A percentile compares a stretch with the other conserved stretches of the same genome.
These are phyloP conservation scores for Macrocentrus cingulum DNA, from an alignment of 1,140 invertebrate species.

Conservation along the genomic window DNA sequence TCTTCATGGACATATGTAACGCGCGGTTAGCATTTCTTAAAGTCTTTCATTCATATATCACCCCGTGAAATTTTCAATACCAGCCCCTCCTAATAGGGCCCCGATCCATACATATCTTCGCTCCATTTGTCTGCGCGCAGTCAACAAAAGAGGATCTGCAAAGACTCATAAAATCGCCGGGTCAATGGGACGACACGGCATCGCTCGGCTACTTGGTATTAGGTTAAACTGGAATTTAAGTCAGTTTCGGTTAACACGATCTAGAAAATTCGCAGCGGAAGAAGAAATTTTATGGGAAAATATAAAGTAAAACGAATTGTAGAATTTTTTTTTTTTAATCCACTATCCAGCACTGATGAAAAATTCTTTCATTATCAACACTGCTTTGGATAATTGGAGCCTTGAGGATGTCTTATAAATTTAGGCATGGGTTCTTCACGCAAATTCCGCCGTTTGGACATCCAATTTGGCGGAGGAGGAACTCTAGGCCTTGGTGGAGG, in stretches of 20 bases:
- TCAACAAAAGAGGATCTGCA: conserved; percentile 6
- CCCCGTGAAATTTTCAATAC: conserved; percentile 12
- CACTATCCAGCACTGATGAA: too few species aligned
- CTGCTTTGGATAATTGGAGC: background rate
- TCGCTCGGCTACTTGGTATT: conserved; percentile 25
- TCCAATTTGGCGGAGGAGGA: conserved; percentile 35
- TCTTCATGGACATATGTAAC: conserved; percentile 2
- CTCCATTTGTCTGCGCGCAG: background rate
- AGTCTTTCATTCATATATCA: background rate
- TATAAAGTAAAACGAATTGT: background rate
- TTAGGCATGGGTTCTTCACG: conserved; percentile 37
- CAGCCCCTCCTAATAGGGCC: too few species aligned
- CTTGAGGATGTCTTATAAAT: conserved; percentile 29
- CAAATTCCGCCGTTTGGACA: conserved; percentile 32
- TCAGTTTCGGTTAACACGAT: conserved; percentile 44
- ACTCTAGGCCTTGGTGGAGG: conserved; percentile 28
- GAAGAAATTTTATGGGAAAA: conserved; percentile 48
- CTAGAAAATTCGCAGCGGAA: conserved; percentile 31
- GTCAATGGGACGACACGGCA: conserved; percentile 14
- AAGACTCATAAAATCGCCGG: conserved; percentile 13
- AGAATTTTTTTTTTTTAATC: too few species aligned
- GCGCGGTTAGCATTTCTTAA: conserved; percentile 16
- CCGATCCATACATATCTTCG: background rate
- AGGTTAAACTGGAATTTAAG: conserved; percentile 30
- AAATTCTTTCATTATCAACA: too few species aligned